These are phyloP conservation scores for Alloplasta piceator DNA, from an alignment of 2,888 invertebrate species.

Conservation along the genomic window DNA sequence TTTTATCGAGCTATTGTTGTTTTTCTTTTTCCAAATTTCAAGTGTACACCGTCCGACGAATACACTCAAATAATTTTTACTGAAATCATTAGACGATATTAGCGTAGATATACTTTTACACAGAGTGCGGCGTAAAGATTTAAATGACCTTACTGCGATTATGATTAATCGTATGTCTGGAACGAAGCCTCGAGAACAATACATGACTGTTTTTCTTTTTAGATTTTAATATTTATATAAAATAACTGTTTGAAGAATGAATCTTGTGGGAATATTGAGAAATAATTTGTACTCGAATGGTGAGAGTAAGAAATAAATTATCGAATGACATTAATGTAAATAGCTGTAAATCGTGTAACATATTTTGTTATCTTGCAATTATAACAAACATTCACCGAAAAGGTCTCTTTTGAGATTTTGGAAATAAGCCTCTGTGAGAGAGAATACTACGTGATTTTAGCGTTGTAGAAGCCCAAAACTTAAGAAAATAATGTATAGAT, in stretches of 20 bases:
- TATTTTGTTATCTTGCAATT: no score
- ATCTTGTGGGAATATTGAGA: no score
- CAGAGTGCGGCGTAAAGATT: constrained; percentile 12
- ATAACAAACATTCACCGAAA: no score
- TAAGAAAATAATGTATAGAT: no score
- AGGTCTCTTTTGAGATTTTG: no score
- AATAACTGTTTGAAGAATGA: constrained; percentile 17
- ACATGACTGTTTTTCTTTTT: constrained; percentile 60
- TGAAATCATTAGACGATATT: neutral
- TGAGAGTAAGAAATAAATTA: constrained; percentile 25
- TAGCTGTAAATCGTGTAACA: no score
- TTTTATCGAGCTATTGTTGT: constrained; percentile 6
- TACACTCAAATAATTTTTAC: neutral
- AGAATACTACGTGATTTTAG: no score
- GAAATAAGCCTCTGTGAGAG: no score
- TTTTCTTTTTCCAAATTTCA: neutral
- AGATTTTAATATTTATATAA: constrained; percentile 69
- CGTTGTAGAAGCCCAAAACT: no score
- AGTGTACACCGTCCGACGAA: neutral
- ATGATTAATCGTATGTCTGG: neutral
- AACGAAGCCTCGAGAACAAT: constrained; percentile 23
- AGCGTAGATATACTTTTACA: neutral
- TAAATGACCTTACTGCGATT: constrained; percentile 54
- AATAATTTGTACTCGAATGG: constrained; percentile 49
- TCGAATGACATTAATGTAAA: neutral